Base-by-base conservation (phyloP, 1,140 invertebrate genomes). In the Drosophila sechellia region DNA sequence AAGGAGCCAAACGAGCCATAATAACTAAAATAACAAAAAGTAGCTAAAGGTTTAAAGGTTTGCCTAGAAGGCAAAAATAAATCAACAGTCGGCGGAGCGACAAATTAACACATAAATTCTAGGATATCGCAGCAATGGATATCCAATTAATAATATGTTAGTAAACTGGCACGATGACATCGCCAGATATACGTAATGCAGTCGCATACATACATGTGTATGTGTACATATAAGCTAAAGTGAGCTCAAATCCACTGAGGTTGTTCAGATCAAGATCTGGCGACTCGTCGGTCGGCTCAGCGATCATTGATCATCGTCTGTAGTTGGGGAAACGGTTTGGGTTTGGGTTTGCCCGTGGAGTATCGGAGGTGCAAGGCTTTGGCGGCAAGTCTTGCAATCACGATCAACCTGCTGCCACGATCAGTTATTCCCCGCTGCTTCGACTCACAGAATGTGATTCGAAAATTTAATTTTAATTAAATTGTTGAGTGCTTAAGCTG, bases 41-140 rank as follows among this genome's bases (percentile, higher is more conserved):
- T 8, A 25, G 20, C 45, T 31, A 49, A 15, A 50, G 17, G 13
- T 20, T 54, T 5, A 52, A 1, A 35, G 43, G 27, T 63, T n/a
- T n/a, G n/a, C 31, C 5, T 12, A 17, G 34, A 34, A 35, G 22
- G 34, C 25, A 17, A 42, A 74, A 78, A 89, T 83, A 87, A 87
- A 87, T 89, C 83, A 89, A 79, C 55, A 71, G 65, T 65, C 89
- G 83, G 79, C 84, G 66, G 76, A 71, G 71, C 68, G 83, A 87
- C 83, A 87, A 87, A 87, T 87, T 87, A 87, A 87, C 84, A 87
- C 83, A 87, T 87, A 87, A 87, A 87, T 87, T 87, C 83, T 89
- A 89, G 17, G n/a, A 31, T 31, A 72, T 70, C 65, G 57, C 46
- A 50, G 49, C 75, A 64, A 77, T 68, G 72, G 52, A 50, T 63